phyloP scores from a whole-genome alignment of 2,888 invertebrate genomes.

The Pandemis heparana region DNA sequence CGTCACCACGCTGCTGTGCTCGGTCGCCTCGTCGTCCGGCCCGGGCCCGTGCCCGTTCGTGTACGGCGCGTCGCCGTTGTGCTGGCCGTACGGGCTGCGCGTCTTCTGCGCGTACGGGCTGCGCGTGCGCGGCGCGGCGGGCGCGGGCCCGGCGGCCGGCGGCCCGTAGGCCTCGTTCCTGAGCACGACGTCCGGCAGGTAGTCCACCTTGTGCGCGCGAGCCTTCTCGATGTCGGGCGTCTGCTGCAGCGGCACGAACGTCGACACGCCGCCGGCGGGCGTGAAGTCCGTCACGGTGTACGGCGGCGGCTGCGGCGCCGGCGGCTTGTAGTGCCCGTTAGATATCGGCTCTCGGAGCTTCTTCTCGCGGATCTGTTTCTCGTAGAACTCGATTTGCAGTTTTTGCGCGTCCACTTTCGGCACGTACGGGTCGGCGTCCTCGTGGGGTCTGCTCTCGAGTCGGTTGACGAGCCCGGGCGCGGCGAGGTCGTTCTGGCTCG shows the following conservation, averaged over 20 bases:
- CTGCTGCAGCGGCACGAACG: conserved; percentile 80
- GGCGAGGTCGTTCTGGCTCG: conserved; percentile 72
- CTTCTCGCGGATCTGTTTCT: conserved; percentile 78
- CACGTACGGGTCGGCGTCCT: conserved; percentile 49
- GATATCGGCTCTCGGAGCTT: conserved; percentile 59
- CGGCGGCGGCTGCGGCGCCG: conserved; percentile 56
- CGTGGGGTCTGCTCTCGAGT: conserved; percentile 57
- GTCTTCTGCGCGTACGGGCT: conserved; percentile 2
- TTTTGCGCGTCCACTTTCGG: conserved; percentile 73
- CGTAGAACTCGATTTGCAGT: conserved; percentile 82
- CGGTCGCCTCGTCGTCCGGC: conserved; percentile 76
- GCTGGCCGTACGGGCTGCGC: conserved; percentile 53
- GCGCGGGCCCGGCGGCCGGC: conserved; percentile 53
- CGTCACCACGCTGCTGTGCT: conserved; percentile 88
- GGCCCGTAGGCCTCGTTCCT: conserved; percentile 61
- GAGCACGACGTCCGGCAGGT: conserved; percentile 79
- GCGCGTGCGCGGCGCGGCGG: conserved; percentile 46
- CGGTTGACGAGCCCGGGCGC: conserved; percentile 77
- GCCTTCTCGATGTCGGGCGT: conserved; percentile 83
- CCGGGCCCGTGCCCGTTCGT: conserved; percentile 47
- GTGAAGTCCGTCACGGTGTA: conserved; percentile 83
- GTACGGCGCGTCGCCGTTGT: conserved; percentile 57
- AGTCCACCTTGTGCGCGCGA: conserved; percentile 78
- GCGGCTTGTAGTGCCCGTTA: conserved; percentile 55
- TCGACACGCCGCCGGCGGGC: conserved; percentile 70